phyloP scores from a whole-genome alignment of 2,797 vertebrate genomes.

The Coccyzus lansbergi region DNA sequence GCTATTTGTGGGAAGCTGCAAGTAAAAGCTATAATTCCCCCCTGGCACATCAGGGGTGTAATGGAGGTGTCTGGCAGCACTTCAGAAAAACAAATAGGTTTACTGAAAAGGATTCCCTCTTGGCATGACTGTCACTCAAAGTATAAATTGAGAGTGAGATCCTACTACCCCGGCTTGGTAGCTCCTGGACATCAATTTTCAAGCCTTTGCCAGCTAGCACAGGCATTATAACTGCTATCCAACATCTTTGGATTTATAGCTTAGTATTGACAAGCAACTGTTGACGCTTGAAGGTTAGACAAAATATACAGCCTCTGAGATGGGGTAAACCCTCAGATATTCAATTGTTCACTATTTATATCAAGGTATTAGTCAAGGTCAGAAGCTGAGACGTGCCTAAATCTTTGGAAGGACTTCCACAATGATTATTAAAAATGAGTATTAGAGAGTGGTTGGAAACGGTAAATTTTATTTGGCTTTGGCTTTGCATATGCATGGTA shows the following conservation, averaged over 20 bases:
- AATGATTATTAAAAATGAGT: not conserved
- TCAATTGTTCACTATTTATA: not conserved
- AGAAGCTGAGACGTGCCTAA: not conserved
- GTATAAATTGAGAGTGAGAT: not conserved
- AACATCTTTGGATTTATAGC: not conserved
- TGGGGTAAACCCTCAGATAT: not conserved
- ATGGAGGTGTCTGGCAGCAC: conserved; percentile 30
- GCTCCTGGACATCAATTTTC: not conserved
- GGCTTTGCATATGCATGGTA: not conserved
- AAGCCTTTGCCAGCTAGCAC: not conserved
- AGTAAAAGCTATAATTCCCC: conserved; percentile 25
- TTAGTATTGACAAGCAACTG: not conserved
- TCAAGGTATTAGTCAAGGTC: not conserved
- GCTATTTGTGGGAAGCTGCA: conserved; percentile 17
- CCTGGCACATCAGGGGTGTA: conserved; percentile 41
- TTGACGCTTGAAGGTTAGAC: not conserved
- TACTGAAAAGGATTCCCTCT: conserved; percentile 31
- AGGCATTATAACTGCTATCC: not conserved
- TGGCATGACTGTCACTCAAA: conserved; percentile 12
- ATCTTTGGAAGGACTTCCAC: not conserved
- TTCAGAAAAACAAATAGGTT: conserved; percentile 43
- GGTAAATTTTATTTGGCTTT: not conserved
- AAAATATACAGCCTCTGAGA: not conserved
- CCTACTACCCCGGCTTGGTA: not conserved
- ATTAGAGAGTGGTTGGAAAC: not conserved